A percentile compares a stretch with the other conserved stretches of the same genome.
Evolutionary conservation across 2,888 invertebrate genomes (phyloP).

Genomic region (Apotomis capreana): DNA sequence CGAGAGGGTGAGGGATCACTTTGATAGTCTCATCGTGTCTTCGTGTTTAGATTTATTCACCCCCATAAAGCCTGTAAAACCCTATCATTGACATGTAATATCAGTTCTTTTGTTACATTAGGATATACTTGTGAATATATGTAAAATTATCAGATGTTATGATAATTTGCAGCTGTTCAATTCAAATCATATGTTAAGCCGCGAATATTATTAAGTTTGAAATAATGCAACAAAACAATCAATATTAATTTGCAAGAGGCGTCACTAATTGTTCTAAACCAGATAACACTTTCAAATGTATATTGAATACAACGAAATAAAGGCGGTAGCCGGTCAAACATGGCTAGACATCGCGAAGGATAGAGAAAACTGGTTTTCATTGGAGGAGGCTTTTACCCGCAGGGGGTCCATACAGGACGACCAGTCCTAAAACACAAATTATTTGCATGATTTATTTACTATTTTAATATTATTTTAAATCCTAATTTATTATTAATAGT

Average conservation of each 20-base stretch:
- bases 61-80: neutral
- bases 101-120: conserved; percentile 1
- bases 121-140: neutral
- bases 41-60: conserved; percentile 6
- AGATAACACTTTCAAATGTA: neutral
- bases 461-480: too few species aligned
- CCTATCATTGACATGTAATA: too few species aligned
- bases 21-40: conserved; percentile 24
- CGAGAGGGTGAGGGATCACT: conserved; percentile 22
- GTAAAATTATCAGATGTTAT: neutral
- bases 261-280: too few species aligned
- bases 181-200: neutral
- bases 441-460: too few species aligned
- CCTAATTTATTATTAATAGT: too few species aligned
- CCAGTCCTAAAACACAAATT: too few species aligned
- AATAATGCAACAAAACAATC: neutral
- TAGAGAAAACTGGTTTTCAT: too few species aligned
- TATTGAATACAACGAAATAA: neutral
- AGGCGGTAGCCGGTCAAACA: too few species aligned
- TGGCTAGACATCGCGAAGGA: too few species aligned
- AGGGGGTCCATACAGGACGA: too few species aligned
- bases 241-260: neutral
- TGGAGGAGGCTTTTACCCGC: too few species aligned
- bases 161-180: conserved; percentile 6
- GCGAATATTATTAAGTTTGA: neutral